Evolutionary conservation across 2,888 invertebrate genomes (phyloP).

Genomic region (Lydus trimaculatus): DNA sequence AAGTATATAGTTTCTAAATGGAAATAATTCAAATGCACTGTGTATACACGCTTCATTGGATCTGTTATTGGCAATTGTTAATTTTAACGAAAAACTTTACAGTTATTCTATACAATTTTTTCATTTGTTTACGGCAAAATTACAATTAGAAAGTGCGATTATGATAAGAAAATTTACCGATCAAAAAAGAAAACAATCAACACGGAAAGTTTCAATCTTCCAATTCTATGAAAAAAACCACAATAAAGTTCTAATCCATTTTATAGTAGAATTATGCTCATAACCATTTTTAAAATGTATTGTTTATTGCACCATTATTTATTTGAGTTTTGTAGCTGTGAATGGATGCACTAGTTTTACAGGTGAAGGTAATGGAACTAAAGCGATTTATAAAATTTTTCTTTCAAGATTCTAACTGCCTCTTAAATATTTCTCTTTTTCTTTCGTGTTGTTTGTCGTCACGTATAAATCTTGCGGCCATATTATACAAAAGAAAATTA

Average conservation of each 20-base stretch:
- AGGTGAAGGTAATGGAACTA: neutral
- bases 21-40: neutral
- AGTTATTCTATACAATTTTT: conserved; percentile 4
- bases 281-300: neutral
- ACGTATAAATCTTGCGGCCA: neutral
- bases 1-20: too few relatives aligned
- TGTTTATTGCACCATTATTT: neutral
- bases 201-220: too few relatives aligned
- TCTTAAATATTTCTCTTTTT: too few relatives aligned
- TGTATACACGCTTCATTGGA: neutral
- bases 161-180: neutral
- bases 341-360: conserved; percentile 1
- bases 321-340: neutral
- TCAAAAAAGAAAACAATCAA: too few relatives aligned
- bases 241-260: neutral
- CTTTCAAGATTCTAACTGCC: neutral
- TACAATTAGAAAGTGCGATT: neutral
- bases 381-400: neutral
- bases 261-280: neutral
- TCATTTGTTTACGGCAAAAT: neutral
- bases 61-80: neutral
- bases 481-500: neutral
- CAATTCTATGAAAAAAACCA: neutral
- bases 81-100: neutral
- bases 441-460: neutral